Evolutionary conservation across 2,888 invertebrate genomes (phyloP), one percentile per base, ranked within the genome.

Genomic region (Brassicogethes aeneus): DNA sequence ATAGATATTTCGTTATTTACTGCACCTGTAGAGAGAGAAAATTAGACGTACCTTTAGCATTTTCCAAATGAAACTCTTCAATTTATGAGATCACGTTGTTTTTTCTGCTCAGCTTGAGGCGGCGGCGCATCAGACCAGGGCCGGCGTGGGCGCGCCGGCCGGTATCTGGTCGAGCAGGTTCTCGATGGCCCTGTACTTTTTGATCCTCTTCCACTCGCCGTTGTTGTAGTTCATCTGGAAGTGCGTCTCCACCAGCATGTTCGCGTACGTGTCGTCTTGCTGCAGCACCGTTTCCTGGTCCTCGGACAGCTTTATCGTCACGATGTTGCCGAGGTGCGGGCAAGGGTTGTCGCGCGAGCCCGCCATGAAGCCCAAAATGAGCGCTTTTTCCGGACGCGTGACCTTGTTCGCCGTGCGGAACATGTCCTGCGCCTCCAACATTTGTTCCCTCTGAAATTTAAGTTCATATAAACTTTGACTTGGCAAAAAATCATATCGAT

Each of bases 191-290:
- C 89, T 74, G 65, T 85, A 87, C 60, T 95, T 95, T 69, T 93
- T 91, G 56, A 95, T 85, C 56, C 85, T 74, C 63, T 94, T 94
- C 95, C 95, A 97, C 64, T 96, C 94, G 16, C 96, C 96, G 39
- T 91, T 94, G 62, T 88, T 88, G 70, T 96, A 96, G 71, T 97
- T 96, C 90, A 97, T 91, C 67, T 96, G 93, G 79, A 97, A 96
- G 69, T 92, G 93, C 49, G 91, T 94, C 68, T 96, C 96, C 0
- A 88, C 88, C 38, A 88, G 70, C 68, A 89, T 85, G 0, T 81
- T 79, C 15, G 79, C 70, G 56, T 82, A 81, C 1, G 85, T 82
- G 49, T 90, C 89, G 65, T 94, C 92, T 0, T 85, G 74, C 61
- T 92, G 91, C 8, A 81, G 75, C 0, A 94, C 85, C 54, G 85